Percentiles rank a stretch among this genome's conserved stretches.
These are phyloP conservation scores for Eupsilia transversa DNA, from an alignment of 2,888 invertebrate species.

Conservation along the genomic window DNA sequence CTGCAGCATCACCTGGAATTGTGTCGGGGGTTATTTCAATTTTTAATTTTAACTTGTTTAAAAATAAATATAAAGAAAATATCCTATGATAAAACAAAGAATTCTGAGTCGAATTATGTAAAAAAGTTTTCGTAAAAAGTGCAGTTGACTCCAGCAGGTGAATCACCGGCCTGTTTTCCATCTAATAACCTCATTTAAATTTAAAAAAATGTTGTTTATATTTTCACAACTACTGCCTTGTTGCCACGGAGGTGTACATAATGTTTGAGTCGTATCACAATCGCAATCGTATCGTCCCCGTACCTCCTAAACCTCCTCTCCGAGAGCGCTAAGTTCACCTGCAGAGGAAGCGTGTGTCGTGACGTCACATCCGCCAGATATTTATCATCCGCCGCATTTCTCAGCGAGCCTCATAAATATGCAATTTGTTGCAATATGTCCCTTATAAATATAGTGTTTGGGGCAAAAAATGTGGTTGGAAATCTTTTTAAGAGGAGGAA, in stretches of 20 bases:
- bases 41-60: no score
- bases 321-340: slow-evolving; percentile 58
- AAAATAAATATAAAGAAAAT: no score
- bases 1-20: no score
- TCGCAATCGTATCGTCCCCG: slow-evolving; percentile 39
- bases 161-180: no score
- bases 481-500: slow-evolving; percentile 1
- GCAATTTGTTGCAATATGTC: slow-evolving; percentile 70
- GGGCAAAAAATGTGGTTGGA: slow-evolving; percentile 27
- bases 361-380: slow-evolving; percentile 71
- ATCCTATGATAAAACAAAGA: no score
- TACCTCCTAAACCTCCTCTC: slow-evolving; percentile 19
- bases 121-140: no score
- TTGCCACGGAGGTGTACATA: not conserved
- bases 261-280: not conserved
- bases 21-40: no score
- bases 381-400: slow-evolving; percentile 68
- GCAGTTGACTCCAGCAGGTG: no score
- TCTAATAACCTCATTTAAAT: no score
- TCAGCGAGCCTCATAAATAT: slow-evolving; percentile 67
- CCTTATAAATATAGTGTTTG: slow-evolving; percentile 48
- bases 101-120: no score
- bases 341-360: slow-evolving; percentile 62
- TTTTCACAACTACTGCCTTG: not conserved
- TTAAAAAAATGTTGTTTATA: no score